A percentile compares a stretch with the other conserved stretches of the same genome.
phyloP scores from a whole-genome alignment of 2,888 invertebrate species.

The Tetropium fuscum region DNA sequence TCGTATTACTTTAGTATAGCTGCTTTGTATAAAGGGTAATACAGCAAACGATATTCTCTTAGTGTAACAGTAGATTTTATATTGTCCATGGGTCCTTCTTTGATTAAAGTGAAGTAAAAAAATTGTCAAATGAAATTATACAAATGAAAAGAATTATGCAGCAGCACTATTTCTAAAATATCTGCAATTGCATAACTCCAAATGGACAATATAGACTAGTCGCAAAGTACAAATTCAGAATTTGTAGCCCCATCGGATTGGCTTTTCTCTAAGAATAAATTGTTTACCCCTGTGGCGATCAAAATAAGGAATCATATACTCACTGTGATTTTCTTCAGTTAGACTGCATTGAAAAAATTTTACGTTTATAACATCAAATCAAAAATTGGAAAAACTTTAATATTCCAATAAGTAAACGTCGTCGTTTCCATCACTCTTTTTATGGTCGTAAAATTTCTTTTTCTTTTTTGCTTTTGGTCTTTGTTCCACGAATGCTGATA shows the following conservation, averaged over 20 bases:
- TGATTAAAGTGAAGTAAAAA: conserved; percentile 28
- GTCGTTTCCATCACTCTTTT: neutral
- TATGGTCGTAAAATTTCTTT: neutral
- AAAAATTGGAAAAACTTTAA: too few relatives aligned
- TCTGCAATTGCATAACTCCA: too few relatives aligned
- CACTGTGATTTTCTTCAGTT: too few relatives aligned
- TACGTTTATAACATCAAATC: too few relatives aligned
- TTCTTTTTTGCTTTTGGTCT: neutral
- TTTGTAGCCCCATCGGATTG: too few relatives aligned
- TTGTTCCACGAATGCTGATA: neutral
- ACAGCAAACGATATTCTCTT: conserved; percentile 22
- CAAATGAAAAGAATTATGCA: conserved; percentile 19
- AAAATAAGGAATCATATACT: neutral
- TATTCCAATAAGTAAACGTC: neutral
- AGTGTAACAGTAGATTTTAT: conserved; percentile 27
- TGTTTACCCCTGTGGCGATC: neutral
- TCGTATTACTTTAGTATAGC: neutral
- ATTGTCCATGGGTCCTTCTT: too few relatives aligned
- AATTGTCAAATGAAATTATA: conserved; percentile 36
- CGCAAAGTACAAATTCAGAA: too few relatives aligned
- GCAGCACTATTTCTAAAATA: conserved; percentile 5
- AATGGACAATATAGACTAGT: conserved; percentile 44
- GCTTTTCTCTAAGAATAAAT: neutral
- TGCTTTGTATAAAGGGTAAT: conserved; percentile 11
- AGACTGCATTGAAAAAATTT: too few relatives aligned